Base-by-base conservation (phyloP, 2,113 vertebrate species). In the Solea solea region DNA sequence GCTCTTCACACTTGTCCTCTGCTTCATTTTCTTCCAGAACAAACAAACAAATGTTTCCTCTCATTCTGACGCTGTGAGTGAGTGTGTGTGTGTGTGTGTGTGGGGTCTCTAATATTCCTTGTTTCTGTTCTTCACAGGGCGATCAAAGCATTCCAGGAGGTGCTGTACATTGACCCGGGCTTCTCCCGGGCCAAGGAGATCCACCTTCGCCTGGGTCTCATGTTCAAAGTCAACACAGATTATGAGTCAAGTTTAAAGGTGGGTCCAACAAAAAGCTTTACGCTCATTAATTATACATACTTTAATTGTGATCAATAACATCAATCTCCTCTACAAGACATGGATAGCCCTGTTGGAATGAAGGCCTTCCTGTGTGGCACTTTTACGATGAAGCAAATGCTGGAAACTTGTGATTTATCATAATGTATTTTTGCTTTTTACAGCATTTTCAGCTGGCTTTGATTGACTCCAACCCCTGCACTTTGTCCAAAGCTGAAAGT, bases 401-500 rank as follows among this genome's bases (percentile, higher is more conserved):
- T 8, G n/a, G 15, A 50, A n/a, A 50, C 13, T 12, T 15, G 14
- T 15, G 2, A 8, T 40, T n/a, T 21, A 74, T 51, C 25, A 53
- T 14, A 12, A 64, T 6, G 13, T 10, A 14, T 28, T 48, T 0
- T 40, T 6, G 10, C 4, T n/a, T 62, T 5, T 90, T 88, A 0
- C 94, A 99, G 98, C 98, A 99, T 97, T 98, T 99, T 96, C 97
- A 98, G 94, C 96, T 98, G 95, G 97, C 98, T 95, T 96, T 99
- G 95, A 96, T 99, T 95, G 98, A 99, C 95, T 99, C 96, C 89
- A 98, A 97, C 92, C 95, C 96, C 94, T 99, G 98, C 96, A 98
- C 96, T 96, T 98, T 99, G 96, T 98, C 98, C 92, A 97, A 97
- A 92, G 96, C 96, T 95, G 97, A 99, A 97, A 99, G 98, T 99